Base-by-base conservation (phyloP, 2,888 invertebrate genomes). In the Volucella zonaria region DNA sequence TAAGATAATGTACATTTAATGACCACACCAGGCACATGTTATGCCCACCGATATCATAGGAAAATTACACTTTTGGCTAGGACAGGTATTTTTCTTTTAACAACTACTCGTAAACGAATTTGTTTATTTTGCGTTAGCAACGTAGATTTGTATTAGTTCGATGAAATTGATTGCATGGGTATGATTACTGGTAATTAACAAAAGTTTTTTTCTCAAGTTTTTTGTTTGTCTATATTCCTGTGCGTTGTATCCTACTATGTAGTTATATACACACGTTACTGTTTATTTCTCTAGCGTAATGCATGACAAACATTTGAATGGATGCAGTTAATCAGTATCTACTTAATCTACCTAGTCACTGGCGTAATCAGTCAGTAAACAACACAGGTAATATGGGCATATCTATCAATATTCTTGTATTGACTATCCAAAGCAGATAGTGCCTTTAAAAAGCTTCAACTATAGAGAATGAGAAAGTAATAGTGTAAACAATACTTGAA, bases 131-230 rank as follows among this genome's bases (percentile, higher is more conserved):
- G 2, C 40, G 66, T 52, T 31, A 23, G 31, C 23, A 66, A 49
- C 14, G 31, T 58, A n/a, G 40, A 67, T 67, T 71, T 71, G 58
- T 77, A 49, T 43, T 40, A 42, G 59, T 40, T 59, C 71, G 71
- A 76, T 71, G 56, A 40, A 14, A 61, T 59, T 52, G 52, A 75
- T 79, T 71, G 83, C 83, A 83, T 83, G 83, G 51, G 71, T 66
- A 67, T 83, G 71, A 83, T 83, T 83, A 15, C 78, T 38, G 42
- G 51, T 67, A 71, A 83, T 67, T 71, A 79, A 68, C 64, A 70
- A 64, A 51, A 78, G 52, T 49, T 61, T 74, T 61, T 74, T 70
- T 62, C 54, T 73, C 38, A 70, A 71, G 47, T 71, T 45, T 76
- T 66, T 81, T 70, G 71, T 43, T 74, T 68, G 38, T 31, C 58